Evolutionary conservation across 37 sponge, comb jelly and placozoan genomes (phyloP).

Genomic region (Bolinopsis microptera): DNA sequence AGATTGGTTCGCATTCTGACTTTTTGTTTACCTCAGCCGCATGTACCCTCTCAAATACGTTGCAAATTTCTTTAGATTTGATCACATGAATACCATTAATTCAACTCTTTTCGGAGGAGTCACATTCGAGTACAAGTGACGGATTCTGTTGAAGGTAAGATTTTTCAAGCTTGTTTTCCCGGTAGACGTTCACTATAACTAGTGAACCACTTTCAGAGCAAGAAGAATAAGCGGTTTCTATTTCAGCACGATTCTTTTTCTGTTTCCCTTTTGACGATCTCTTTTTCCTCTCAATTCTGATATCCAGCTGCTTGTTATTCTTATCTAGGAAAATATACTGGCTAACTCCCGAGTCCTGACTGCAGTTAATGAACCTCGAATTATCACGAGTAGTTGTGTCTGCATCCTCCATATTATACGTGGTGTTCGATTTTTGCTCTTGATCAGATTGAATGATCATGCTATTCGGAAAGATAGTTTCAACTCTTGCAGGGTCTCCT

Average conservation of each 20-base stretch:
- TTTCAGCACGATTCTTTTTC: not conserved
- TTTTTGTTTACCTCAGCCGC: no score
- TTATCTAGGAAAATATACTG: slow-evolving; percentile 7
- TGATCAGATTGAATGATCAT: no score
- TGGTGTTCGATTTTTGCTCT: no score
- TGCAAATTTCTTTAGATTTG: not conserved
- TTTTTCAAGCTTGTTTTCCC: not conserved
- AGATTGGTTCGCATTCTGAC: no score
- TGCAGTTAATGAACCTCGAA: not conserved
- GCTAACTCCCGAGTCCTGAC: not conserved
- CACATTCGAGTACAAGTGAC: not conserved
- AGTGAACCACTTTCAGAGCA: not conserved
- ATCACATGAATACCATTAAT: not conserved
- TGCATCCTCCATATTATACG: not conserved
- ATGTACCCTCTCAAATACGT: no score
- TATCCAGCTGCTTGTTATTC: not conserved
- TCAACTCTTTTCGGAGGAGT: not conserved
- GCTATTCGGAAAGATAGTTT: no score
- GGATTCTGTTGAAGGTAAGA: not conserved
- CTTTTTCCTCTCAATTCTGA: not conserved
- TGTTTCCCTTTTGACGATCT: not conserved
- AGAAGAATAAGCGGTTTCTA: no score
- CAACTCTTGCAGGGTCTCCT: no score
- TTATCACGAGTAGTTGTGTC: no score
- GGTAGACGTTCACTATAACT: not conserved